A percentile compares a stretch with the other conserved stretches of the same genome.
These are phyloP conservation scores for Tenthredo notha DNA, from an alignment of 2,888 invertebrate genomes.

Conservation along the genomic window DNA sequence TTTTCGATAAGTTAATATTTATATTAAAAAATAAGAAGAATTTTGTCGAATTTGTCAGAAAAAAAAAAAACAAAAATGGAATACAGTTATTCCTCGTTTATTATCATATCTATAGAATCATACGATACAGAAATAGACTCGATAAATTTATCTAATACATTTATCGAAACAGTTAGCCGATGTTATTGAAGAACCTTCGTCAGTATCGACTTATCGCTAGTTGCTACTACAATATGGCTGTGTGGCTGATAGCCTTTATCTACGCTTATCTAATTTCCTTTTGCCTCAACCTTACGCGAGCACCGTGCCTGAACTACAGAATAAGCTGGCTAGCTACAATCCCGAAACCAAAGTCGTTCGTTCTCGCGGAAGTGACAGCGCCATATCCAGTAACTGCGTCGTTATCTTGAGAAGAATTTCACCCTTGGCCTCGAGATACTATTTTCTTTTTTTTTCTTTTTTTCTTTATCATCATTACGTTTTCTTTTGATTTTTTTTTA, in stretches of 20 bases:
- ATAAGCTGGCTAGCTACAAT: not conserved
- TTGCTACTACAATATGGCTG: not conserved
- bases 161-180: not conserved
- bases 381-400: constrained; percentile 28
- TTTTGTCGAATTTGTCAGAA: too few species aligned
- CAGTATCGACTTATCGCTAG: not conserved
- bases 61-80: too few species aligned
- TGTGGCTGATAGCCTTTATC: constrained; percentile 27
- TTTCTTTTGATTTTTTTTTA: not conserved
- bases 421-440: constrained; percentile 23
- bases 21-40: too few species aligned
- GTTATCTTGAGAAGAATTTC: constrained; percentile 37
- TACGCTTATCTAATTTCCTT: constrained; percentile 19
- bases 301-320: constrained; percentile 21
- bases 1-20: too few species aligned
- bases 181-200: not conserved
- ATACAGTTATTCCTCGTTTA: too few species aligned
- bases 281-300: not conserved
- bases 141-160: not conserved
- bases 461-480: not conserved
- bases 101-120: too few species aligned
- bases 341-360: constrained; percentile 30
- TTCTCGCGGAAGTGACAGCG: constrained; percentile 38
- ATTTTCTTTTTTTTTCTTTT: not conserved
- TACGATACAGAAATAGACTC: not conserved